Evolutionary conservation across 2,888 invertebrate species (phyloP), one percentile per base, ranked within the genome.

Genomic region (Cheilosia pagana): DNA sequence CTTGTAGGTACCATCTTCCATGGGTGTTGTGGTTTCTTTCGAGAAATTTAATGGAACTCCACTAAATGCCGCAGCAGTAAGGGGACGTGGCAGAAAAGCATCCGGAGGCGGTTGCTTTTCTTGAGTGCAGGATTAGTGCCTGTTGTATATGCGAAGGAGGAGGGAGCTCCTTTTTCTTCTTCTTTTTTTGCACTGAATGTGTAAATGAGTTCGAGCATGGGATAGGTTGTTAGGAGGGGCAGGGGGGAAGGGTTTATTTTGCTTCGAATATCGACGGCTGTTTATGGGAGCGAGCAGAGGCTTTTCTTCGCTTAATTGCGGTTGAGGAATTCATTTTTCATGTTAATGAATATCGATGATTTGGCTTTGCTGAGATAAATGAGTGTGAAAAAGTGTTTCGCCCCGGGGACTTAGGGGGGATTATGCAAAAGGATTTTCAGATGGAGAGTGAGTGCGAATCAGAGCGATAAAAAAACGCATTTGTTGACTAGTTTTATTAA

Each of bases 61-160:
- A 45, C 16, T 45, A 21, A 65, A n/a, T 41, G 14, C 35, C 60
- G n/a, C n/a, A 55, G 12, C 50, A 45, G 25, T n/a, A 16, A 52
- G 12, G 50, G 25, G 35, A 10, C 48, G 75, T 59, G 63, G 52
- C 67, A 39, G 59, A n/a, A 77, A 65, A 65, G 50, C 71, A 78
- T 78, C 81, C 74, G 62, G 79, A 55, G 79, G 81, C 75, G 76
- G 81, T 85, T 72, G 85, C 35, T 85, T 83, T 85, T 85, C 85
- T 85, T 85, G 81, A 85, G 85, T 85, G 81, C 81, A 81, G 85
- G 85, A 85, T 85, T 85, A 85, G 75, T 76, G 79, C 39, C 75
- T 75, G 83, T 65, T 83, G 57, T 75, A 28, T 70, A 28, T 70
- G 60, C 53, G 21, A 55, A 43, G 19, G 50, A 43, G 41, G 50